Conservation (phyloP, 2,113 vertebrate species). For the Campylomormyrus tamandua region DNA sequence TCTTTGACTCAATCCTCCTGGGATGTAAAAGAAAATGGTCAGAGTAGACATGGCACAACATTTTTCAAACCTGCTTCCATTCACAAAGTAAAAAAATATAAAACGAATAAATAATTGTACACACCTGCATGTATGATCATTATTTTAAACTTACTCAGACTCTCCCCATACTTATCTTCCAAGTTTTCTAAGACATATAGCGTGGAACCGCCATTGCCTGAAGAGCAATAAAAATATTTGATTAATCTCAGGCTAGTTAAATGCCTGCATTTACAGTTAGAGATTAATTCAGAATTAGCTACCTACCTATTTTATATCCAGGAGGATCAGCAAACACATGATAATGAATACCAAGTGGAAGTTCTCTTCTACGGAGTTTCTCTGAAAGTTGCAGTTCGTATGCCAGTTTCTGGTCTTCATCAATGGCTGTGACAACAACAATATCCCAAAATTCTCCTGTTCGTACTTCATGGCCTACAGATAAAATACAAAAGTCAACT, state of each 20-base stretch:
- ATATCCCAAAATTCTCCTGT: constrained; percentile 75
- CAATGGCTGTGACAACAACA: constrained; percentile 75
- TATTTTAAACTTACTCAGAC: constrained; percentile 63
- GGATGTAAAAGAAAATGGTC: neutral
- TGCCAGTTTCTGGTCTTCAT: constrained; percentile 68
- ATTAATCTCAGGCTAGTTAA: neutral
- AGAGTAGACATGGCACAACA: neutral
- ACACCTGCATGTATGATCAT: constrained; percentile 91
- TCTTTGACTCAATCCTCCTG: constrained; percentile 89
- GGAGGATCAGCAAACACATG: constrained; percentile 78
- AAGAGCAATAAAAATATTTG: constrained; percentile 21
- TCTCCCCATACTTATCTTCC: constrained; percentile 63
- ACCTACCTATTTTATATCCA: constrained; percentile 76
- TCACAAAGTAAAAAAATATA: neutral
- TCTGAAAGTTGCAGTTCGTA: constrained; percentile 71
- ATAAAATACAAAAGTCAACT: neutral
- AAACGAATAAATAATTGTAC: neutral
- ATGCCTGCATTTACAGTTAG: neutral
- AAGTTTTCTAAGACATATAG: constrained; percentile 68
- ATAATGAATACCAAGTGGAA: constrained; percentile 68
- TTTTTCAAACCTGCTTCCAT: neutral
- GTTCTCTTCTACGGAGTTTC: constrained; percentile 67
- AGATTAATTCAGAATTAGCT: constrained; percentile 4
- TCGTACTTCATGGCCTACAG: constrained; percentile 55
- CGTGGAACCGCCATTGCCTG: constrained; percentile 92